A percentile compares a stretch with the other conserved stretches of the same genome.
Conservation (phyloP, 2,797 vertebrate genomes). For the Myotis planiceps region DNA sequence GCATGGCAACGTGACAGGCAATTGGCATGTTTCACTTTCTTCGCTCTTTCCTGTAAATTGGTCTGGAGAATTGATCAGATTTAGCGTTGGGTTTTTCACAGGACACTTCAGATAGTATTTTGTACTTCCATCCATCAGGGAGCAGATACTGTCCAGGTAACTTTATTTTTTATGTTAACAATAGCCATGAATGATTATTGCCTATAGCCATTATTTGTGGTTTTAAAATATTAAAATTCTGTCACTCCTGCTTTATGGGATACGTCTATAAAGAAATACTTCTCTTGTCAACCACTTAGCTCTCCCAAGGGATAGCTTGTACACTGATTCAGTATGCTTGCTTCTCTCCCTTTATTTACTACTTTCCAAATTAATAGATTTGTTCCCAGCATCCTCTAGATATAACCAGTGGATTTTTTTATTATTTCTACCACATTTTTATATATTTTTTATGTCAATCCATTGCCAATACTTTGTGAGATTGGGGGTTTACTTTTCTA, state of each 20-base stretch:
- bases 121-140: not conserved
- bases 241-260: not conserved
- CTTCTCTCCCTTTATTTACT: not conserved
- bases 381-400: not conserved
- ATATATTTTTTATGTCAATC: not conserved
- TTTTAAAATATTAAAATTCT: not conserved
- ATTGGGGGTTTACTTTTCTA: not conserved
- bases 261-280: not conserved
- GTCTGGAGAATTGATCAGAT: not conserved
- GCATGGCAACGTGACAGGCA: not conserved
- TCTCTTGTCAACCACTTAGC: not conserved
- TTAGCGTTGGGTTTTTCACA: not conserved
- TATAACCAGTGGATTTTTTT: not conserved
- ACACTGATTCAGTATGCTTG: not conserved
- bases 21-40: not conserved
- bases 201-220: not conserved
- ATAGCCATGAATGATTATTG: not conserved
- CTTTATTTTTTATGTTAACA: not conserved
- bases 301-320: not conserved
- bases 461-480: not conserved
- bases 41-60: not conserved
- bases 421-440: not conserved
- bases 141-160: not conserved
- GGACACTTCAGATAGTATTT: not conserved
- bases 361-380: not conserved